These are phyloP conservation scores for Propithecus perrieri DNA, from an alignment of 2,797 vertebrate genomes.

Conservation along the genomic window DNA sequence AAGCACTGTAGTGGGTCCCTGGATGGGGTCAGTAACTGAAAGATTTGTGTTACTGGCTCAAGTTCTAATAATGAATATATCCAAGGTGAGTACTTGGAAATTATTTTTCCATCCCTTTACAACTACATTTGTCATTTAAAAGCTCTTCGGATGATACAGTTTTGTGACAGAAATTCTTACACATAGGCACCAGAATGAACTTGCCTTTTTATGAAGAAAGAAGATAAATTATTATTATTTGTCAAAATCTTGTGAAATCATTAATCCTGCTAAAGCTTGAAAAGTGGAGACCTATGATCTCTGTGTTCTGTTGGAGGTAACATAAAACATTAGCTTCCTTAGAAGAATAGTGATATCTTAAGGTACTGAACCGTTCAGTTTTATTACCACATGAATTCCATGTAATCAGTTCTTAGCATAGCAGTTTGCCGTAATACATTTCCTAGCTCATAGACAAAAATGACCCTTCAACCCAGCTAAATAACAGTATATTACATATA, in stretches of 20 bases:
- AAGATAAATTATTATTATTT: background rate
- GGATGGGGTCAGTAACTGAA: background rate
- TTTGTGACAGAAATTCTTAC: conserved; percentile 31
- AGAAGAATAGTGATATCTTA: conserved; percentile 49
- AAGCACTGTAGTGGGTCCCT: background rate
- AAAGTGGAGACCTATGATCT: background rate
- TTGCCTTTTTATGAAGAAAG: conserved; percentile 29
- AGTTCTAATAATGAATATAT: background rate
- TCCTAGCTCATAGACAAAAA: conserved; percentile 53
- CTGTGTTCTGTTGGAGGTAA: background rate
- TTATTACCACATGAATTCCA: conserved; percentile 57
- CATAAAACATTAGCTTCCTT: conserved; percentile 44
- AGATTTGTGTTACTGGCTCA: background rate
- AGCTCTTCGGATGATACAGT: background rate
- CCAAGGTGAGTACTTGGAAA: background rate
- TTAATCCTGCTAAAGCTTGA: conserved; percentile 8
- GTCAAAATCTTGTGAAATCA: conserved; percentile 30
- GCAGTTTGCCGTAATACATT: conserved; percentile 23
- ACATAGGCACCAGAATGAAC: background rate
- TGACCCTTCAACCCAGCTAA: conserved; percentile 26
- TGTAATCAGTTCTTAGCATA: conserved; percentile 39
- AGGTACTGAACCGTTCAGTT: conserved; percentile 53
- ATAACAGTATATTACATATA: background rate
- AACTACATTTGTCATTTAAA: conserved; percentile 33
- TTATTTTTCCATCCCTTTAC: background rate